Base-by-base conservation (phyloP, 2,888 invertebrate genomes). In the Agrilus biguttatus region DNA sequence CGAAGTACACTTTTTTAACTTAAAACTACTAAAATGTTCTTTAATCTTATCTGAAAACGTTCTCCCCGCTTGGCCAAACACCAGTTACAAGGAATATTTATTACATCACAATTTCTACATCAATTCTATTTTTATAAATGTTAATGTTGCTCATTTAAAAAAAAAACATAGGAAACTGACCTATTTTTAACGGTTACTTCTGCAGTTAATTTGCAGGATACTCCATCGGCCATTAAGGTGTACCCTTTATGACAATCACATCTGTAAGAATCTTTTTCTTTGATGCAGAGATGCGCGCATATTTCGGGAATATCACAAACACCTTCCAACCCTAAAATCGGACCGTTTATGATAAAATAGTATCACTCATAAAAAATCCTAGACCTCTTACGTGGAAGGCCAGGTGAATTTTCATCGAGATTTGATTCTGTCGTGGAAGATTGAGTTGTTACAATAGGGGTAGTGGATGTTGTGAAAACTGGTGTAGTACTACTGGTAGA, bases 251-350 rank as follows among this genome's bases (percentile, higher is more conserved):
- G 73, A 56, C 86, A 86, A 49, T 75, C 73, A 55, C 86, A 85
- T 47, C 66, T 71, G 56, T 77, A 84, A 0, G 85, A 83, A 1
- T 79, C 79, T 0, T 74, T 78, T 0, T 78, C 71, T 2, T 86
- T 80, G 19, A 84, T 74, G 57, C 88, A 89, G 53, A 80, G 76
- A 53, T 88, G 86, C 0, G 83, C 80, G 60, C 88, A 89, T 12
- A 83, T 64, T 36, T 70, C 75, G 61, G 61, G 65, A 49, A 75
- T 70, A 34, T 72, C 71, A 55, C 79, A 78, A 39, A 78, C 66
- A 52, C 75, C 74, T 53, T 71, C 72, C 54, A 63, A 44, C 23
- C 56, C 60, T 61, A 48, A 17, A 50, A 52, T 43, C 12, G 21
- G 14, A 23, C 32, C 21, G n/a, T 39, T 39, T 32, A 4, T 39